phyloP scores from a whole-genome alignment of 2,888 invertebrate species.

The Galeruca laticollis region DNA sequence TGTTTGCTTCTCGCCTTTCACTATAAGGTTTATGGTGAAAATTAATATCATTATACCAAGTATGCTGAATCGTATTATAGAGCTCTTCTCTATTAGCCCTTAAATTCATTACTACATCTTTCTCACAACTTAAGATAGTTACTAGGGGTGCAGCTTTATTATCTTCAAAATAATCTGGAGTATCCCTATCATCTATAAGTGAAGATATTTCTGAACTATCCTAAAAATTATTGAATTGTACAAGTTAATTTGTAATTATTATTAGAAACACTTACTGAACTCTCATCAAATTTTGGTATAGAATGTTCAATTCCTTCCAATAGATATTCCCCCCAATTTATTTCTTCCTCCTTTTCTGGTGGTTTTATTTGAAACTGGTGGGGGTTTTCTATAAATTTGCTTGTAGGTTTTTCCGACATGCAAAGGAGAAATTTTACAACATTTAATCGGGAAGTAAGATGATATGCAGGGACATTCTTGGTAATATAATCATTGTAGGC shows the following conservation, averaged over 20 bases:
- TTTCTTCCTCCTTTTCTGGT: conserved; percentile 62
- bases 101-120: conserved; percentile 52
- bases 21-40: conserved; percentile 57
- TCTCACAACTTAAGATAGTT: conserved; percentile 45
- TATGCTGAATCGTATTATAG: conserved; percentile 57
- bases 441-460: conserved; percentile 55
- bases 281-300: conserved; percentile 51
- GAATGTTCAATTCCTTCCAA: conserved; percentile 64
- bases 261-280: conserved; percentile 47
- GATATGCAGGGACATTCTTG: conserved; percentile 50
- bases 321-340: conserved; percentile 69
- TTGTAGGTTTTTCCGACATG: conserved; percentile 62
- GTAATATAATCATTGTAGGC: conserved; percentile 58
- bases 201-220: conserved; percentile 45
- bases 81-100: conserved; percentile 53
- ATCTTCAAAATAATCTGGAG: conserved; percentile 15
- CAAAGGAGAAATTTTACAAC: conserved; percentile 61
- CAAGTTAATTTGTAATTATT: neutral
- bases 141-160: conserved; percentile 23
- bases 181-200: conserved; percentile 34
- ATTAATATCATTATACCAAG: conserved; percentile 58
- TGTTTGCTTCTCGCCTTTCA: conserved; percentile 57
- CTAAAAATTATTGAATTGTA: conserved; percentile 36
- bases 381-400: conserved; percentile 57
- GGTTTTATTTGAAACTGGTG: conserved; percentile 54